These are phyloP conservation scores for Ophiothrix spiculata DNA, from an alignment of 35 echinoderm and acorn worm genomes.

Conservation along the genomic window DNA sequence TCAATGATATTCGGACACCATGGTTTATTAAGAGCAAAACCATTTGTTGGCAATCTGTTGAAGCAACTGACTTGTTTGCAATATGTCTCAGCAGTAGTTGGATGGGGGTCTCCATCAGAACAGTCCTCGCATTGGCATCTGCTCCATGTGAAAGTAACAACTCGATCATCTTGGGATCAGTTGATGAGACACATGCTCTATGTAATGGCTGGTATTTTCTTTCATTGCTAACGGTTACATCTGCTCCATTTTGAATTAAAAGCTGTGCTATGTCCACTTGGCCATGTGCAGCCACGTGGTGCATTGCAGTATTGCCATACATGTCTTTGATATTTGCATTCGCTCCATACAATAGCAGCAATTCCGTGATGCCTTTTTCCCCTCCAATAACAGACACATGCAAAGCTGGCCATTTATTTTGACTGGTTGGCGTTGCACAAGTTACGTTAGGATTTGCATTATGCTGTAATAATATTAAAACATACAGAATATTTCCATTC, in stretches of 20 bases:
- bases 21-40: not conserved
- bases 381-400: conserved; percentile 62
- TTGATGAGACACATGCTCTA: conserved; percentile 60
- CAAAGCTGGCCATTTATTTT: conserved; percentile 56
- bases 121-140: conserved; percentile 55
- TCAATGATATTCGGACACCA: not conserved
- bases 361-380: conserved; percentile 47
- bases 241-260: conserved; percentile 64
- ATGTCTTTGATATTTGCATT: conserved; percentile 71
- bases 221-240: conserved; percentile 57
- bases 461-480: conserved; percentile 64
- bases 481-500: conserved; percentile 63
- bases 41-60: not conserved
- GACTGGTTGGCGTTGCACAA: not conserved
- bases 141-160: conserved; percentile 72
- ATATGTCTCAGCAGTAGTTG: conserved; percentile 51
- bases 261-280: conserved; percentile 62
- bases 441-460: conserved; percentile 74
- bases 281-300: conserved; percentile 76
- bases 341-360: conserved; percentile 71
- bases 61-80: not conserved
- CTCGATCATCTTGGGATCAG: conserved; percentile 50
- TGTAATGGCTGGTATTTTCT: conserved; percentile 72
- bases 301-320: conserved; percentile 74
- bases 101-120: conserved; percentile 62